phyloP scores from a whole-genome alignment of 1,140 invertebrate species.

The Dreissena rostriformis region DNA sequence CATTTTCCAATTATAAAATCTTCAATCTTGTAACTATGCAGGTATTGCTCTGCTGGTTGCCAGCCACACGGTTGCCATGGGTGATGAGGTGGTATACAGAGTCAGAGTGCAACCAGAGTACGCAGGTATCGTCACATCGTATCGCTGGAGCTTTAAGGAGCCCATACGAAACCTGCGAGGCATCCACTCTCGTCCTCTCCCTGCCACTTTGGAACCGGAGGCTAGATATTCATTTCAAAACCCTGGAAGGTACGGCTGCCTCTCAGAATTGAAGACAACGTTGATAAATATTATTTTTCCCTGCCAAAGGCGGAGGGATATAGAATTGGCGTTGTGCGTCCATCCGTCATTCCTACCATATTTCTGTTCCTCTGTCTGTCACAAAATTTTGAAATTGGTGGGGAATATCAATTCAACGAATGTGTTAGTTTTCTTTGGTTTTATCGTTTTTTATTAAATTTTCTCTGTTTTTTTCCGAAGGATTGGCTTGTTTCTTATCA shows the following conservation, averaged over 20 bases:
- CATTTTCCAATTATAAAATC: too few relatives aligned
- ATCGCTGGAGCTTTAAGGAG: constrained; percentile 27
- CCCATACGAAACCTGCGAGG: neutral
- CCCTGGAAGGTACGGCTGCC: too few relatives aligned
- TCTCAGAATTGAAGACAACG: too few relatives aligned
- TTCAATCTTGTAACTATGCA: neutral
- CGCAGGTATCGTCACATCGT: constrained; percentile 9
- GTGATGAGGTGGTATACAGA: neutral
- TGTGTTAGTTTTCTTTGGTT: too few relatives aligned
- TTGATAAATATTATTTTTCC: neutral
- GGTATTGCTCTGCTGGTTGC: constrained; percentile 19
- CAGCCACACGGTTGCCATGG: neutral
- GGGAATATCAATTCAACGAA: too few relatives aligned
- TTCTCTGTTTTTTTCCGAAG: too few relatives aligned
- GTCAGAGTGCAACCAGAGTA: neutral
- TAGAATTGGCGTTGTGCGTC: neutral
- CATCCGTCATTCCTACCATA: neutral
- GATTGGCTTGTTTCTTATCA: too few relatives aligned
- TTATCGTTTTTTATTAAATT: too few relatives aligned
- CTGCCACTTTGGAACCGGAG: too few relatives aligned
- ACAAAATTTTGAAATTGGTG: too few relatives aligned
- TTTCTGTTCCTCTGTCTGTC: neutral
- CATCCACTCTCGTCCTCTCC: too few relatives aligned
- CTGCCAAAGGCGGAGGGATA: neutral
- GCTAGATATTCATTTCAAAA: too few relatives aligned